phyloP scores from a whole-genome alignment of 1,140 invertebrate species.

The Maconellicoccus hirsutus region DNA sequence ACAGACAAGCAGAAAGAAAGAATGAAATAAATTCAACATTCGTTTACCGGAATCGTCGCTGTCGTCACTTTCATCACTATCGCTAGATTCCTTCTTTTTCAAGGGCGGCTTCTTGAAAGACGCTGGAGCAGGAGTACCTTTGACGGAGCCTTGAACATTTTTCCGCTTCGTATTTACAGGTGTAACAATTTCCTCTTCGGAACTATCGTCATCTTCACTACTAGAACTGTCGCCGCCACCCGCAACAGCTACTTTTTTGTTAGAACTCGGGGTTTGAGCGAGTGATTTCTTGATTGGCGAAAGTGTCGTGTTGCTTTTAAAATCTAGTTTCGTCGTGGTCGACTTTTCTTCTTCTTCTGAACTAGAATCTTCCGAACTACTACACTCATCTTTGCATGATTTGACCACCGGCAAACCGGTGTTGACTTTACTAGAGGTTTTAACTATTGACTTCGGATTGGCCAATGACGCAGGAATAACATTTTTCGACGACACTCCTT shows the following conservation, averaged over 20 bases:
- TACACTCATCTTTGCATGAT: too few species aligned
- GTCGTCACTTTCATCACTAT: not conserved
- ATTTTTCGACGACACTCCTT: not conserved
- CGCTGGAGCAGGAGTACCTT: not conserved
- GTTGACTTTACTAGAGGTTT: too few species aligned
- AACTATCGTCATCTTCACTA: not conserved
- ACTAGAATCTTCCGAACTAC: not conserved
- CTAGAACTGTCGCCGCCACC: not conserved
- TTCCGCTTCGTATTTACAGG: not conserved
- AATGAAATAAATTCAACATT: not conserved
- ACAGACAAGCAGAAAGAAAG: too few species aligned
- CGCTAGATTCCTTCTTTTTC: not conserved
- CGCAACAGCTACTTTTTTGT: not conserved
- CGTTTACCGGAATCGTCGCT: not conserved
- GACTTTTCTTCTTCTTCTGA: conserved; percentile 9
- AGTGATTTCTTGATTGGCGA: not conserved
- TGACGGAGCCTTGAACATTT: not conserved
- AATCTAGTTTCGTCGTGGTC: not conserved
- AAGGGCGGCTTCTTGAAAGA: not conserved
- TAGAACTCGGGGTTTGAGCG: not conserved
- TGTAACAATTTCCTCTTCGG: not conserved
- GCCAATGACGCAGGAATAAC: not conserved
- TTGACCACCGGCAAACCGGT: too few species aligned
- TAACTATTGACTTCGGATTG: not conserved
- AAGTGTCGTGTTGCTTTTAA: not conserved